Evolutionary conservation across 2,888 invertebrate genomes (phyloP), one percentile per base, ranked within the genome.

Genomic region (Acrobeloides nanus): DNA sequence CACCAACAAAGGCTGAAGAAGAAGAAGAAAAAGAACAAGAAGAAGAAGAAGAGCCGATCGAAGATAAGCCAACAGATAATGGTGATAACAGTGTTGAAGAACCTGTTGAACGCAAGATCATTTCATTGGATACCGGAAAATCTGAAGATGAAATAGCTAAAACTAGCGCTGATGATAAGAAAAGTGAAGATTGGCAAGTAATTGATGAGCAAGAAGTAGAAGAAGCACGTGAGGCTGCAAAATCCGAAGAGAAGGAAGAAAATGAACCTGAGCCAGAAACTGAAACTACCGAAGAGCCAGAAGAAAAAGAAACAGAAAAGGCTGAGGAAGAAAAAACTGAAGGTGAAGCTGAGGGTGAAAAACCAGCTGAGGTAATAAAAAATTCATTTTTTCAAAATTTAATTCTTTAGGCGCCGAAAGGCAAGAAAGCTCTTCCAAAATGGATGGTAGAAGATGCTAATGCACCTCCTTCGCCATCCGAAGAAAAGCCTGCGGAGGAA

Each of bases 401-500:
- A 50, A 15, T 17, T 21, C 20, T 48, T 3, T 2, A 12, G 12
- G 12, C 48, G n/a, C 7, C 7, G 5, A 5, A 24, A 23, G 7
- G 1, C 54, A 55, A 55, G 46, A 55, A 56, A 40, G 44, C 46
- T n/a, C 38, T 55, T 20, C 55, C 55, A 27, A 55, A 55, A 41
- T 55, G 57, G 57, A 60, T 60, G 60, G 61, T 61, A 12, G 55
- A 60, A 44, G 43, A 53, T 24, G 60, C 61, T 5, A 48, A 61
- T 37, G 59, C 58, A 21, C 34, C 48, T 12, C 38, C 38, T 3
- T 44, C 44, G 10, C 45, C 45, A 10, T 52, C 49, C 25, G 37
- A 40, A n/a, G 55, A 60, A 15, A 50, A 55, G 24, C 38, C 38
- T 17, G 52, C 38, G 20, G 48, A 55, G 42, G 46, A 57, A 20